These are phyloP conservation scores for Aptenodytes forsteri DNA, from an alignment of 2,113 vertebrate genomes.

Conservation along the genomic window DNA sequence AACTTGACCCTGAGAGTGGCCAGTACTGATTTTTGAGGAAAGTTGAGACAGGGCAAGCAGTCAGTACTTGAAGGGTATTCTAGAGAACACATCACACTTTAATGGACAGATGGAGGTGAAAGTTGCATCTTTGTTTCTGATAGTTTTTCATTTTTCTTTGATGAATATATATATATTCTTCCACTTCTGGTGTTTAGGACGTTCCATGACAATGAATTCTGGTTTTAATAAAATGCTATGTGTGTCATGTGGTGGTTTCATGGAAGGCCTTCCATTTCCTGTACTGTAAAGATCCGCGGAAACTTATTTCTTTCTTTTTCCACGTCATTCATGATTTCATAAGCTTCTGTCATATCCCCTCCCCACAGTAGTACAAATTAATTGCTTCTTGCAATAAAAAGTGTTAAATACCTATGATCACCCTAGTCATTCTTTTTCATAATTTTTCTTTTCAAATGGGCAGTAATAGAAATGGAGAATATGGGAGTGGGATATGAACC, in stretches of 20 bases:
- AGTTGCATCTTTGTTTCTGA: background rate
- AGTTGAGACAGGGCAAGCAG: background rate
- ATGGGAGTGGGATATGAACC: rapidly evolving
- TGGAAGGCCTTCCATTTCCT: background rate
- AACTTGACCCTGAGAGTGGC: background rate
- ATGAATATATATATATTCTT: background rate
- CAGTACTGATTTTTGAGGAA: background rate
- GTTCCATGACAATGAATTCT: background rate
- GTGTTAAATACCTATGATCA: background rate
- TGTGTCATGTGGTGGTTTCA: background rate
- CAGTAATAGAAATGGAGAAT: background rate
- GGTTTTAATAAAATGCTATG: background rate
- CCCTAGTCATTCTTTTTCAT: background rate
- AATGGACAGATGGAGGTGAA: background rate
- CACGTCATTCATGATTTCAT: background rate
- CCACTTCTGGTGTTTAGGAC: background rate
- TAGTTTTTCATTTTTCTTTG: background rate
- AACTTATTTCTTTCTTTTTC: background rate
- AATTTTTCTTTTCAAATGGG: background rate
- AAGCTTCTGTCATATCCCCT: background rate
- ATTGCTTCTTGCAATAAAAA: background rate
- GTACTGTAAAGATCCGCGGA: background rate
- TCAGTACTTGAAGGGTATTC: background rate
- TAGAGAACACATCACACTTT: background rate
- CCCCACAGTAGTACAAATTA: background rate